Percentiles rank a stretch among this genome's conserved stretches.
These are phyloP conservation scores for Argyrosomus regius DNA, from an alignment of 2,797 vertebrate species.

Conservation along the genomic window DNA sequence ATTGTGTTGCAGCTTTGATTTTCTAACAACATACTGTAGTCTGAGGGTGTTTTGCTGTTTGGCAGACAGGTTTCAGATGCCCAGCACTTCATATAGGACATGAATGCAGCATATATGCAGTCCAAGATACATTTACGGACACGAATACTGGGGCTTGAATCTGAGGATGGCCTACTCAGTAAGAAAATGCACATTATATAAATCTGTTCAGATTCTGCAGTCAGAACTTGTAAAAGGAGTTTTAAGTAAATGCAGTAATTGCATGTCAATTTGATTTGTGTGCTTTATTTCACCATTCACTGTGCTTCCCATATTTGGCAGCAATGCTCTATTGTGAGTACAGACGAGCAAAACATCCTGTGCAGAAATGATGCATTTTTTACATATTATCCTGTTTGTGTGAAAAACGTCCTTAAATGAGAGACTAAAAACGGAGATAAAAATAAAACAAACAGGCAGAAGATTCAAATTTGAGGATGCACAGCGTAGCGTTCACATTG, in stretches of 20 bases:
- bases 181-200: neutral
- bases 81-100: neutral
- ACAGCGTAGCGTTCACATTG: slow-evolving; percentile 30
- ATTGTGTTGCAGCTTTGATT: neutral
- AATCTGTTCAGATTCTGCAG: neutral
- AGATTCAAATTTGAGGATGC: slow-evolving; percentile 39
- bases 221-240: neutral
- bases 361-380: slow-evolving; percentile 54
- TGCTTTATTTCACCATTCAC: slow-evolving; percentile 42
- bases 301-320: slow-evolving; percentile 1
- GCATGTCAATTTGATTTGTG: slow-evolving; percentile 37
- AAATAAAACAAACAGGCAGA: slow-evolving; percentile 56
- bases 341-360: slow-evolving; percentile 26
- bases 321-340: slow-evolving; percentile 27
- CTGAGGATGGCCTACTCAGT: neutral
- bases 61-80: neutral
- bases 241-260: slow-evolving; percentile 14
- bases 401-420: slow-evolving; percentile 51
- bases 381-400: slow-evolving; percentile 53
- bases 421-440: slow-evolving; percentile 44
- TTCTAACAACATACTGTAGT: neutral
- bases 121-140: neutral
- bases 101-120: neutral
- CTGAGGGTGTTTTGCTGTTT: neutral
- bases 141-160: neutral